phyloP scores from a whole-genome alignment of 2,888 invertebrate species.

The Melinopterus prodromus region DNA sequence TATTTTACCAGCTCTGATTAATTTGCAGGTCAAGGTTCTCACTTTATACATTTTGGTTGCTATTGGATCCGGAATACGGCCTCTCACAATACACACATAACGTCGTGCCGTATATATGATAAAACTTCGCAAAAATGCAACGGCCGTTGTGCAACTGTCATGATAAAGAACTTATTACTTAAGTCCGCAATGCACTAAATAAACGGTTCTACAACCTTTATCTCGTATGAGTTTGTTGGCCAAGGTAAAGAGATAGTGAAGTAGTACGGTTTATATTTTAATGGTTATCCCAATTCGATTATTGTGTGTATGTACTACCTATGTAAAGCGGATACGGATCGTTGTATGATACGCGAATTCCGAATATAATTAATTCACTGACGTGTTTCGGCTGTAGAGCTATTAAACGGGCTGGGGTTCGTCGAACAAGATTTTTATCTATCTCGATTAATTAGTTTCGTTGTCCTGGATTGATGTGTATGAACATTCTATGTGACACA shows the following conservation, averaged over 20 bases:
- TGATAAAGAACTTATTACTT: neutral
- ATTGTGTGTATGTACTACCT: slow-evolving; percentile 8
- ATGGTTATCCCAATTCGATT: slow-evolving; percentile 19
- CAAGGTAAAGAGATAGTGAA: slow-evolving; percentile 33
- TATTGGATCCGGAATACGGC: neutral
- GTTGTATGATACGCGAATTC: slow-evolving; percentile 11
- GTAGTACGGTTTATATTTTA: slow-evolving; percentile 10
- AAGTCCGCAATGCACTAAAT: neutral
- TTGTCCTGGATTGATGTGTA: neutral
- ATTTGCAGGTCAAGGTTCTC: slow-evolving; percentile 4
- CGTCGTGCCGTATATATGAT: neutral
- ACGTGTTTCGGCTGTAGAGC: neutral
- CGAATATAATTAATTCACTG: neutral
- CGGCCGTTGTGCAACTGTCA: neutral
- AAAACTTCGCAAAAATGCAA: neutral
- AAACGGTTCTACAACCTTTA: neutral
- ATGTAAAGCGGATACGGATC: slow-evolving; percentile 26
- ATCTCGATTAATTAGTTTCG: neutral
- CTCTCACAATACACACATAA: neutral
- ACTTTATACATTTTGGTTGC: neutral
- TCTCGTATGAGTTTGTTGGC: slow-evolving; percentile 33
- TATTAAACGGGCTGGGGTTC: neutral
- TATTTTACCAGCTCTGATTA: neutral
- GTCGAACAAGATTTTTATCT: neutral
- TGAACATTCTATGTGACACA: neutral